phyloP scores from a whole-genome alignment of 2,888 invertebrate genomes.

The Leistus spinibarbis region DNA sequence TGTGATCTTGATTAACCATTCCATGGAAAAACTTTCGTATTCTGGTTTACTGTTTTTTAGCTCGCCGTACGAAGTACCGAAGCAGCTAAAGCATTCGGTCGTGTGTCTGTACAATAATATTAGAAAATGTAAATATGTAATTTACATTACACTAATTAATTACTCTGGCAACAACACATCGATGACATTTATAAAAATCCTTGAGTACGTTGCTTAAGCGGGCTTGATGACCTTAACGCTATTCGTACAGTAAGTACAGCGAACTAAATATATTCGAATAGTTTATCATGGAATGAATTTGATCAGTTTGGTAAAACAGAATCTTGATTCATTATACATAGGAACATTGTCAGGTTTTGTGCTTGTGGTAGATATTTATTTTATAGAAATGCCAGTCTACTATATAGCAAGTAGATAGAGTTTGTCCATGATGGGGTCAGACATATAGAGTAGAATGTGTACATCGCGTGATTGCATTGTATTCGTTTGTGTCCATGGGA shows the following conservation, averaged over 20 bases:
- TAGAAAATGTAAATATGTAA: too few species aligned
- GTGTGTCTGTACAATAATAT: background rate
- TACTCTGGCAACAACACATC: too few species aligned
- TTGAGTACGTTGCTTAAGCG: too few species aligned
- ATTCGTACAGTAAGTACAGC: too few species aligned
- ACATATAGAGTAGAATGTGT: background rate
- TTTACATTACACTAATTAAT: too few species aligned
- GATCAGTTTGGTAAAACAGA: background rate
- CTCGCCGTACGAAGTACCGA: background rate
- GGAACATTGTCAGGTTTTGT: background rate
- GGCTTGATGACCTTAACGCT: too few species aligned
- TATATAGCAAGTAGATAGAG: background rate
- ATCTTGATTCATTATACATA: background rate
- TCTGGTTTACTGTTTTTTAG: background rate
- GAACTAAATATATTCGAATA: too few species aligned
- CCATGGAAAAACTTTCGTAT: background rate
- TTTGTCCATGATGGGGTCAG: background rate
- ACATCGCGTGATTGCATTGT: background rate
- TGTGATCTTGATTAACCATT: background rate
- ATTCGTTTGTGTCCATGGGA: background rate
- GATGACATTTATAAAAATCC: too few species aligned
- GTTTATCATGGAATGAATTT: too few species aligned
- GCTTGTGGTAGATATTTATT: background rate
- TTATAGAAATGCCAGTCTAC: background rate
- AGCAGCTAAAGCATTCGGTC: too few species aligned